Evolutionary conservation across 2,113 vertebrate species (phyloP).

Genomic region (Pimephales promelas): DNA sequence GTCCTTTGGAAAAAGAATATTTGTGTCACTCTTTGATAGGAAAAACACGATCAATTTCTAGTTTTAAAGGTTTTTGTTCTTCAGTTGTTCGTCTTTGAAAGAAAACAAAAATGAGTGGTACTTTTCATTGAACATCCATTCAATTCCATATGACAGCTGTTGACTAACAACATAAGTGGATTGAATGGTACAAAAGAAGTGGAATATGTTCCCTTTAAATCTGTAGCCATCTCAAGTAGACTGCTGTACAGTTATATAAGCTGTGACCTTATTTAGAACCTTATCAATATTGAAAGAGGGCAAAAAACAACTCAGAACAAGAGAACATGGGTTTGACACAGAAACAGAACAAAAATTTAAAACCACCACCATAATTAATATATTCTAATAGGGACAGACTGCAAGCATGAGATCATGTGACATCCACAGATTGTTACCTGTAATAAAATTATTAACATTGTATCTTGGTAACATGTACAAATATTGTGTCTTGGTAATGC

Average conservation of each 20-base stretch:
- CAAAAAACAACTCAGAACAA: not conserved
- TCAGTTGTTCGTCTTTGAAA: no score
- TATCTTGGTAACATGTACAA: not conserved
- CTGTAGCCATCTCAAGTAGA: not conserved
- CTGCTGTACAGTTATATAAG: constrained; percentile 34
- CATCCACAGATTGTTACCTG: not conserved
- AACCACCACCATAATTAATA: not conserved
- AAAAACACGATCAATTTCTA: no score
- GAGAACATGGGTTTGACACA: not conserved
- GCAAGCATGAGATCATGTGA: not conserved
- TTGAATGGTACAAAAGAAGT: not conserved
- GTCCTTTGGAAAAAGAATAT: no score
- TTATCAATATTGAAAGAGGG: constrained; percentile 42
- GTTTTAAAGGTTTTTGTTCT: no score
- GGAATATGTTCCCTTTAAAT: constrained; percentile 2
- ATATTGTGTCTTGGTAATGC: not conserved
- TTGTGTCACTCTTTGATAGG: no score
- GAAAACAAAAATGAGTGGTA: no score
- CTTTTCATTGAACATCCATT: not conserved
- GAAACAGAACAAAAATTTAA: not conserved
- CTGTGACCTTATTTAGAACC: constrained; percentile 24
- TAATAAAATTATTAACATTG: not conserved
- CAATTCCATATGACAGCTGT: not conserved
- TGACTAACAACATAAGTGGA: not conserved
- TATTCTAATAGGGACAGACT: not conserved